phyloP scores from a whole-genome alignment of 1,140 invertebrate genomes.

The Calosoma granatense region DNA sequence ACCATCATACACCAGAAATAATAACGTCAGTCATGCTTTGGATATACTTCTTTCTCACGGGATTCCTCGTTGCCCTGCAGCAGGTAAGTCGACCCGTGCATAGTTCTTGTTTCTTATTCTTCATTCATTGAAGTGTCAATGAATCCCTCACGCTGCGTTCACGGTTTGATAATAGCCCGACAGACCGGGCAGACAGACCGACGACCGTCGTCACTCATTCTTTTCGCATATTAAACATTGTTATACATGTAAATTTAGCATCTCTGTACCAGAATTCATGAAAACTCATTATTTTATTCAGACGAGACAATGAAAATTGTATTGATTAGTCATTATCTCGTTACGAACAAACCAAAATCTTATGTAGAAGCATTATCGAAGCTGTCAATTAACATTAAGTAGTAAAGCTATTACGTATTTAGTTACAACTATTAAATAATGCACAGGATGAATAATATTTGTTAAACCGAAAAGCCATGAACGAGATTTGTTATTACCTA shows the following conservation, averaged over 20 bases:
- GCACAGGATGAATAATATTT: too few species aligned
- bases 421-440: too few species aligned
- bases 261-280: too few species aligned
- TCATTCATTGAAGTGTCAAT: not conserved
- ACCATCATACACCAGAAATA: not conserved
- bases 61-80: constrained; percentile 24
- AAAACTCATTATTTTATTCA: too few species aligned
- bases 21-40: constrained; percentile 29
- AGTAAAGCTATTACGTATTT: too few species aligned
- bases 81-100: constrained; percentile 26
- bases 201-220: not conserved
- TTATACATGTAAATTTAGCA: not conserved
- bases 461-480: too few species aligned
- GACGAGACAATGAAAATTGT: constrained; percentile 23
- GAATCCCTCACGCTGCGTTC: not conserved
- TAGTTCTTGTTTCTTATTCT: not conserved
- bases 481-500: not conserved
- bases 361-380: too few species aligned
- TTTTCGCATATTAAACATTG: not conserved
- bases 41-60: constrained; percentile 29
- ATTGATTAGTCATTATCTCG: constrained; percentile 24
- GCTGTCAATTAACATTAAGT: too few species aligned
- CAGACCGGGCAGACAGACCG: not conserved
- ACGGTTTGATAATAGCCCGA: not conserved
- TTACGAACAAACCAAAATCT: too few species aligned